phyloP scores from a whole-genome alignment of 2,113 vertebrate species.

The Chaetura pelagica region DNA sequence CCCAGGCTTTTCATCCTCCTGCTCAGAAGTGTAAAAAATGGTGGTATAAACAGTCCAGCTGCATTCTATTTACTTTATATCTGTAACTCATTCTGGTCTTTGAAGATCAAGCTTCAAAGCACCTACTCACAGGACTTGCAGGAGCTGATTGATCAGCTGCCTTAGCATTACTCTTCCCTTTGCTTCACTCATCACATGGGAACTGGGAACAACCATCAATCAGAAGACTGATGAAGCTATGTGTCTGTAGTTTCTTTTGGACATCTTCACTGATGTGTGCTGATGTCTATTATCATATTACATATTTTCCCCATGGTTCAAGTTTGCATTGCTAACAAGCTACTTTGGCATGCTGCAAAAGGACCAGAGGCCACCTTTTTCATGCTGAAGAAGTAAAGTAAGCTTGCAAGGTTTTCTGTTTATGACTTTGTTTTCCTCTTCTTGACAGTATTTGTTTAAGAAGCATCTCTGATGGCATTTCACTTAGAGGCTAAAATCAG shows the following conservation, averaged over 20 bases:
- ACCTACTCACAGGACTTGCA: not conserved
- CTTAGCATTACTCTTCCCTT: not conserved
- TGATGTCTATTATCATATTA: not conserved
- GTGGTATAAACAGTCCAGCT: not conserved
- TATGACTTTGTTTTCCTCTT: not conserved
- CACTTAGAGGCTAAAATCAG: not conserved
- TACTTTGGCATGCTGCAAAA: not conserved
- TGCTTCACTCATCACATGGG: not conserved
- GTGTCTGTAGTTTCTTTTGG: not conserved
- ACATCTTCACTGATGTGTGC: not conserved
- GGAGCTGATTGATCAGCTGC: not conserved
- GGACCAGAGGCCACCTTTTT: not conserved
- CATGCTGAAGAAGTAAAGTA: not conserved
- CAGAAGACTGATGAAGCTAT: not conserved
- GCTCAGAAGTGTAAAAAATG: not conserved
- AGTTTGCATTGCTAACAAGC: not conserved
- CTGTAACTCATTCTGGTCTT: not conserved
- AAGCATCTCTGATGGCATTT: not conserved
- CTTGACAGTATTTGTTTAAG: not conserved
- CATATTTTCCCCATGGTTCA: not conserved
- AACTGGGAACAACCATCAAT: not conserved
- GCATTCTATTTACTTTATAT: not conserved
- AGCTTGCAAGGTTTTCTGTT: not conserved
- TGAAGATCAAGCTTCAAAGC: not conserved
- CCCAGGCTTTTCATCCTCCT: not conserved